Conservation (phyloP, 2,113 vertebrate species). For the Eulacestoma nigropectus region DNA sequence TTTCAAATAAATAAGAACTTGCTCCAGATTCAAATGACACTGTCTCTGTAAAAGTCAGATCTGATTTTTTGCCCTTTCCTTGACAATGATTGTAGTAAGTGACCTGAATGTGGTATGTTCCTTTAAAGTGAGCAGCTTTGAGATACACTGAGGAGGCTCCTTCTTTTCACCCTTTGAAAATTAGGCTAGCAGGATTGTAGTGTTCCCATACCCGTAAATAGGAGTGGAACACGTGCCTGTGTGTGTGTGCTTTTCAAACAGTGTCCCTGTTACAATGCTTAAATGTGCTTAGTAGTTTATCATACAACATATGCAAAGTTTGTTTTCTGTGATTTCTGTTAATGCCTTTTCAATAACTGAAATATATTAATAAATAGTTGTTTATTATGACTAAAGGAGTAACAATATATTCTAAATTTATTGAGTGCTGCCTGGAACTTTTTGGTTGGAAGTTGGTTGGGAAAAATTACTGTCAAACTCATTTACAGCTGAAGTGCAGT, state of each 20-base stretch:
- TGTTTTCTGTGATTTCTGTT: slow-evolving; percentile 26
- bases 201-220: background rate
- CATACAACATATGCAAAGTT: slow-evolving; percentile 5
- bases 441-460: slow-evolving; percentile 65
- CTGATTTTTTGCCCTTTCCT: slow-evolving; percentile 68
- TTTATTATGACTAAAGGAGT: slow-evolving; percentile 37
- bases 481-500: slow-evolving; percentile 69
- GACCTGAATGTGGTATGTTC: slow-evolving; percentile 47
- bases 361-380: slow-evolving; percentile 28
- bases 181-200: background rate
- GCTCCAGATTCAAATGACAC: slow-evolving; percentile 68
- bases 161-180: slow-evolving; percentile 3
- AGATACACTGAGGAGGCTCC: background rate
- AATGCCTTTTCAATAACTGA: slow-evolving; percentile 49
- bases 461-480: slow-evolving; percentile 70
- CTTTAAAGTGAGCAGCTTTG: slow-evolving; percentile 54
- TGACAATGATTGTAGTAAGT: slow-evolving; percentile 65
- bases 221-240: background rate
- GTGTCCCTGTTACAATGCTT: background rate
- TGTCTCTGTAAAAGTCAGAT: slow-evolving; percentile 64
- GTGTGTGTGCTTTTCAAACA: background rate
- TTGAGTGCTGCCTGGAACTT: slow-evolving; percentile 64
- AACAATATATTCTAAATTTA: slow-evolving; percentile 55
- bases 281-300: background rate
- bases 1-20: slow-evolving; percentile 63